Conservation (phyloP, 2,113 vertebrate species). For the Carassius carassius region DNA sequence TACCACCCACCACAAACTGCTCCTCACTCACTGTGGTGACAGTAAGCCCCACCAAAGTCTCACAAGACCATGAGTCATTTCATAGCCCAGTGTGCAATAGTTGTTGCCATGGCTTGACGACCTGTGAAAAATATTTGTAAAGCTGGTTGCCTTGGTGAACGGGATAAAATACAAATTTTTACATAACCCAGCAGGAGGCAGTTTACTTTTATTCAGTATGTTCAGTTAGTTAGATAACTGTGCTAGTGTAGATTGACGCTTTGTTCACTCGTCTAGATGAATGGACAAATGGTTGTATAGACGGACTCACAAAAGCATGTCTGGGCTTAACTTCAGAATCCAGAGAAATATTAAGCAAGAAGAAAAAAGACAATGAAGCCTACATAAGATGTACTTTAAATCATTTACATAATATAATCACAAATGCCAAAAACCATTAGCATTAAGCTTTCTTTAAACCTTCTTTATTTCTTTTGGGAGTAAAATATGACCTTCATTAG, state of each 20-base stretch:
- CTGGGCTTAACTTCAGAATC: too few relatives aligned
- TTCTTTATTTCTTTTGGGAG: too few relatives aligned
- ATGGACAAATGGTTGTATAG: too few relatives aligned
- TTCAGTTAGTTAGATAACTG: neutral
- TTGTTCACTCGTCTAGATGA: too few relatives aligned
- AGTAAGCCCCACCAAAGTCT: neutral
- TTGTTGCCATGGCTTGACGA: neutral
- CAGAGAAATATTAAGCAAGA: neutral
- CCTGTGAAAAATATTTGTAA: neutral
- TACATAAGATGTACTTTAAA: neutral
- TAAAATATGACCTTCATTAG: too few relatives aligned
- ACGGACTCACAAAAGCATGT: neutral
- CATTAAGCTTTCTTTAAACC: too few relatives aligned
- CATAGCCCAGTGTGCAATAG: neutral
- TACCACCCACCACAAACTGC: neutral
- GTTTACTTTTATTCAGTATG: neutral
- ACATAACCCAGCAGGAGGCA: neutral
- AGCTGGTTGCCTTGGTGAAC: constrained; percentile 1
- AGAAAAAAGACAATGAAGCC: neutral
- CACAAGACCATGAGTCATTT: neutral
- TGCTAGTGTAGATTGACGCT: neutral
- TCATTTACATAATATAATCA: too few relatives aligned
- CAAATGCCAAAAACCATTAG: too few relatives aligned
- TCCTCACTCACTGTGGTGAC: neutral
- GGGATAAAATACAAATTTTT: neutral